Percentiles rank a stretch among this genome's conserved stretches.
Conservation (phyloP, 2,797 vertebrate genomes). For the Hipposideros larvatus region DNA sequence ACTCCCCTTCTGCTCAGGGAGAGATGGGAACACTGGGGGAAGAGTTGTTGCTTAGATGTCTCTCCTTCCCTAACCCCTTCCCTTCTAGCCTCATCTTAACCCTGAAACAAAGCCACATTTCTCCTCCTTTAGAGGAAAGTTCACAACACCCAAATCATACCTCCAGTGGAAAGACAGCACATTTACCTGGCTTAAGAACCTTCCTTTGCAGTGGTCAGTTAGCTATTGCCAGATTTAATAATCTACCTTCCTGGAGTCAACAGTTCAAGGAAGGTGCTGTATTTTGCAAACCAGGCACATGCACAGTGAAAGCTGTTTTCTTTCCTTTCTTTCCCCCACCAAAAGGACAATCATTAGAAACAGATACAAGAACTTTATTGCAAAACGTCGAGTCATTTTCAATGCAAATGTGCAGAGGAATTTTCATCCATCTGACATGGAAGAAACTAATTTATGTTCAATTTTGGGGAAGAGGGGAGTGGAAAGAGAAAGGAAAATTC, state of each 20-base stretch:
- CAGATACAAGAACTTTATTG: conserved; percentile 54
- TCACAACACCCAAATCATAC: not conserved
- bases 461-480: not conserved
- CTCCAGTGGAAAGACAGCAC: not conserved
- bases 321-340: conserved; percentile 22
- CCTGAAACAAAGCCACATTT: not conserved
- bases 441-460: conserved; percentile 71
- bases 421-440: conserved; percentile 50
- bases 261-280: conserved; percentile 42
- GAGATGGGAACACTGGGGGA: not conserved
- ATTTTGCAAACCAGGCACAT: conserved; percentile 53
- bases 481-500: conserved; percentile 36
- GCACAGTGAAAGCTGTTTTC: conserved; percentile 18
- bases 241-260: not conserved
- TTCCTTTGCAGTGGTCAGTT: not conserved
- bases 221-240: conserved; percentile 10
- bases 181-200: not conserved
- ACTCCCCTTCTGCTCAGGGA: not conserved
- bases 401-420: conserved; percentile 50
- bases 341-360: conserved; percentile 61
- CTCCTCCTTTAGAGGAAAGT: not conserved
- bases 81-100: not conserved
- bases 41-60: not conserved
- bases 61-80: not conserved
- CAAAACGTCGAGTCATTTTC: conserved; percentile 64